A percentile compares a stretch with the other conserved stretches of the same genome.
These are phyloP conservation scores for Campylorhamphus procurvoides DNA, from an alignment of 2,113 vertebrate genomes.

Conservation along the genomic window DNA sequence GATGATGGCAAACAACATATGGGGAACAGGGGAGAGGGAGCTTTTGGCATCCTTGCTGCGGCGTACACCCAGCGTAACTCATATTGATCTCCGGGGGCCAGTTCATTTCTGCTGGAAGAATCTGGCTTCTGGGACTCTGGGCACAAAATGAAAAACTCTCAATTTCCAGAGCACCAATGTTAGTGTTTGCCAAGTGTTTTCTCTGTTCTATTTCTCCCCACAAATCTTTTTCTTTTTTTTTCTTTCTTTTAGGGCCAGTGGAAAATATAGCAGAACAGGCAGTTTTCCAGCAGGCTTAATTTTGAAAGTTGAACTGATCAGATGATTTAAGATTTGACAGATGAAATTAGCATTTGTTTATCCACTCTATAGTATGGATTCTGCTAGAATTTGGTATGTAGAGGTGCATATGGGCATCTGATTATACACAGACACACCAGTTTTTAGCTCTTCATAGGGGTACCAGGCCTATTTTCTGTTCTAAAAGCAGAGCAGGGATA, in stretches of 20 bases:
- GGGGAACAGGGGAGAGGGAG: slow-evolving; percentile 1
- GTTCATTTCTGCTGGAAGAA: slow-evolving; percentile 23
- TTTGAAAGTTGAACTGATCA: not conserved
- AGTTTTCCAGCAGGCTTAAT: not conserved
- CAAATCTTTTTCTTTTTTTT: not conserved
- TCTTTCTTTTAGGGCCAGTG: not conserved
- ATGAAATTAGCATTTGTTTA: not conserved
- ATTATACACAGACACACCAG: not conserved
- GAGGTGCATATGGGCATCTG: not conserved
- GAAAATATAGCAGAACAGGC: not conserved
- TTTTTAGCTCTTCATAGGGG: not conserved
- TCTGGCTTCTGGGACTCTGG: slow-evolving; percentile 4
- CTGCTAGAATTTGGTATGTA: not conserved
- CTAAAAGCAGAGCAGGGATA: not conserved
- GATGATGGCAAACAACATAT: slow-evolving; percentile 13
- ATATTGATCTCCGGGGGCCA: not conserved
- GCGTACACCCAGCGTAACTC: not conserved
- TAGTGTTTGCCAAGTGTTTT: not conserved
- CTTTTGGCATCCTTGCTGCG: not conserved
- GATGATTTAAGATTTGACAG: not conserved
- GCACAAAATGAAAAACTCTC: slow-evolving; percentile 41
- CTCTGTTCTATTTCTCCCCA: not conserved
- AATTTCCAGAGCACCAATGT: not conserved
- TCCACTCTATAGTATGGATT: not conserved
- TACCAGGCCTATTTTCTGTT: not conserved